Percentiles rank a stretch among this genome's conserved stretches.
phyloP scores from a whole-genome alignment of 2,888 invertebrate genomes.

The Mimachlamys varia region DNA sequence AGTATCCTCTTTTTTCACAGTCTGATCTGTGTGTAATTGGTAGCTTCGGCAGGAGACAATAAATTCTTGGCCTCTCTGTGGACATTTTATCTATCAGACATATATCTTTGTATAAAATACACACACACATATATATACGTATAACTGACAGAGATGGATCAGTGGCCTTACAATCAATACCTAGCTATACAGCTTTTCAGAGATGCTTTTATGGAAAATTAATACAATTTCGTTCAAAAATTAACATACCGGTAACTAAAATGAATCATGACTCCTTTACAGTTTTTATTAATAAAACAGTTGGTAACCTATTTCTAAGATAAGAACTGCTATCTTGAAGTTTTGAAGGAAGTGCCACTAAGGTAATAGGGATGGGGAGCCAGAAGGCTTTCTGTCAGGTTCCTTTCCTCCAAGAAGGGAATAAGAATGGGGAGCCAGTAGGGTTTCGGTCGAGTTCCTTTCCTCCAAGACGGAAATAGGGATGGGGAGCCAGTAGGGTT shows the following conservation, averaged over 20 bases:
- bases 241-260: too few relatives aligned
- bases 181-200: not conserved
- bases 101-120: not conserved
- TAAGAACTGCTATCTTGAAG: too few relatives aligned
- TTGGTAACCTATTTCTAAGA: too few relatives aligned
- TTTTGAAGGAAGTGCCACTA: too few relatives aligned
- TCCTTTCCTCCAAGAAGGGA: too few relatives aligned
- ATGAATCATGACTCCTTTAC: too few relatives aligned
- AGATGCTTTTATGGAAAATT: not conserved
- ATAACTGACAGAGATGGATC: not conserved
- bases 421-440: too few relatives aligned
- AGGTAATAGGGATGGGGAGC: too few relatives aligned
- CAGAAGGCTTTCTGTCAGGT: not conserved
- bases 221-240: not conserved
- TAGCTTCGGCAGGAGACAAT: constrained; percentile 25
- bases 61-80: constrained; percentile 21
- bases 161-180: not conserved
- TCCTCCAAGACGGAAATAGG: not conserved
- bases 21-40: constrained; percentile 14
- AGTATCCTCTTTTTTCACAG: not conserved
- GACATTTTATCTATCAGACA: constrained; percentile 12
- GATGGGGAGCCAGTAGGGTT: not conserved
- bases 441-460: too few relatives aligned
- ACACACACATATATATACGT: not conserved
- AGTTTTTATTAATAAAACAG: too few relatives aligned